Evolutionary conservation across 2,797 vertebrate genomes (phyloP).

Genomic region (Pelodytes ibericus): DNA sequence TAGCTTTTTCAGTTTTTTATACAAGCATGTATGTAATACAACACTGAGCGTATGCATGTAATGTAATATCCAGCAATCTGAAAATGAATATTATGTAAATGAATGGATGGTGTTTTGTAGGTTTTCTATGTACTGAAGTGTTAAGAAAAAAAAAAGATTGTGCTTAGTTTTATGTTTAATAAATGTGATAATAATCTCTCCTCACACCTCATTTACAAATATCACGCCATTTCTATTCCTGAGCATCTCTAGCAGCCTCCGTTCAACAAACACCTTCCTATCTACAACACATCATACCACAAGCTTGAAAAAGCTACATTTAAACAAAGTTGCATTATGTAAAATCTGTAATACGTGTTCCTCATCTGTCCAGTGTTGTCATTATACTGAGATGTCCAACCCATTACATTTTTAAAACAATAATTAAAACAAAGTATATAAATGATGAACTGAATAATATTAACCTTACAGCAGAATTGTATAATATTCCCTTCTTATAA

Average conservation of each 20-base stretch:
- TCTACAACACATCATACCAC: background rate
- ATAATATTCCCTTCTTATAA: too few relatives aligned
- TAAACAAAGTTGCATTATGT: background rate
- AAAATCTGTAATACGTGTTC: background rate
- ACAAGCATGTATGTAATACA: too few relatives aligned
- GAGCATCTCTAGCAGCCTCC: conserved; percentile 7
- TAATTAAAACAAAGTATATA: too few relatives aligned
- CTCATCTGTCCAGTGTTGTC: background rate
- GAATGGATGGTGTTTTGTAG: background rate
- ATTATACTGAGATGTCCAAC: too few relatives aligned
- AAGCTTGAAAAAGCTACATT: background rate
- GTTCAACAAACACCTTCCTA: conserved; percentile 18
- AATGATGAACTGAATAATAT: too few relatives aligned
- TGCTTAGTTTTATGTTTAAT: conserved; percentile 1
- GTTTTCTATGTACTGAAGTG: background rate
- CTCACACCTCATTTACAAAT: conserved; percentile 22
- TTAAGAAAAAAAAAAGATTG: background rate
- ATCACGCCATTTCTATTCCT: conserved; percentile 19
- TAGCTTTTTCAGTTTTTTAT: too few relatives aligned
- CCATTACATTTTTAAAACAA: too few relatives aligned
- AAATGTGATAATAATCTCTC: conserved; percentile 9
- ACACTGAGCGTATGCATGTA: too few relatives aligned
- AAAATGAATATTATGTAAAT: conserved; percentile 1
- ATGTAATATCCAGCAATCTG: too few relatives aligned
- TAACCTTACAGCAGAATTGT: too few relatives aligned